Evolutionary conservation across 2,888 invertebrate species (phyloP).

Genomic region (Cosmia pyralina): DNA sequence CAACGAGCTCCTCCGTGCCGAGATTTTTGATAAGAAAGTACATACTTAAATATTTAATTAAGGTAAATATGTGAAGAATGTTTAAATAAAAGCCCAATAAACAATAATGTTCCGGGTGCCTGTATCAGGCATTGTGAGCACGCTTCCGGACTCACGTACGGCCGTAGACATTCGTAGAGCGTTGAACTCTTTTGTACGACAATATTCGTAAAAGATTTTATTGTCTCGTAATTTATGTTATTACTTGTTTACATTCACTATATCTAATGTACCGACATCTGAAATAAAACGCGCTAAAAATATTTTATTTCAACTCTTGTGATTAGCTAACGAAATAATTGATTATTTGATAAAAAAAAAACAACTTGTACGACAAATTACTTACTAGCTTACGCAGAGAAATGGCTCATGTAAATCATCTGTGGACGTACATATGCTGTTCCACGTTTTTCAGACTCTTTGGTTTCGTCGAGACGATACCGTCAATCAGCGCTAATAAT

Average conservation of each 20-base stretch:
- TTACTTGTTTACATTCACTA: conserved; percentile 37
- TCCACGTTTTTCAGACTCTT: conserved; percentile 41
- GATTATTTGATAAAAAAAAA: too few relatives aligned
- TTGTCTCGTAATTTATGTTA: conserved; percentile 28
- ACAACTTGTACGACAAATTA: conserved; percentile 40
- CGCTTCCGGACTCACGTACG: conserved; percentile 66
- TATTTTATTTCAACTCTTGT: conserved; percentile 15
- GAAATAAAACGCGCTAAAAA: conserved; percentile 16
- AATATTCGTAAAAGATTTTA: conserved; percentile 56
- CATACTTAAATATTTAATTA: conserved; percentile 5
- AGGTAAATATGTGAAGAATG: conserved; percentile 24
- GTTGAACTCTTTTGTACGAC: conserved; percentile 85
- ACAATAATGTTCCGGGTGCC: conserved; percentile 16
- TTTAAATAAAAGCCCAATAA: conserved; percentile 26
- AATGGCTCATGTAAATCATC: conserved; percentile 35
- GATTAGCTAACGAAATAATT: conserved; percentile 16
- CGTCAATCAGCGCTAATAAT: conserved; percentile 73
- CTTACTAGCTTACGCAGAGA: conserved; percentile 25
- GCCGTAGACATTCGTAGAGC: conserved; percentile 68
- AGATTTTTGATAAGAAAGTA: not conserved
- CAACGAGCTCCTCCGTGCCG: too few relatives aligned
- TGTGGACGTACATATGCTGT: conserved; percentile 32
- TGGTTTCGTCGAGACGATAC: conserved; percentile 59
- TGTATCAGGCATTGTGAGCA: conserved; percentile 59
- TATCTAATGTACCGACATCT: not conserved